Evolutionary conservation across 2,888 invertebrate genomes (phyloP), one percentile per base, ranked within the genome.

Genomic region (Adineta ricciae): DNA sequence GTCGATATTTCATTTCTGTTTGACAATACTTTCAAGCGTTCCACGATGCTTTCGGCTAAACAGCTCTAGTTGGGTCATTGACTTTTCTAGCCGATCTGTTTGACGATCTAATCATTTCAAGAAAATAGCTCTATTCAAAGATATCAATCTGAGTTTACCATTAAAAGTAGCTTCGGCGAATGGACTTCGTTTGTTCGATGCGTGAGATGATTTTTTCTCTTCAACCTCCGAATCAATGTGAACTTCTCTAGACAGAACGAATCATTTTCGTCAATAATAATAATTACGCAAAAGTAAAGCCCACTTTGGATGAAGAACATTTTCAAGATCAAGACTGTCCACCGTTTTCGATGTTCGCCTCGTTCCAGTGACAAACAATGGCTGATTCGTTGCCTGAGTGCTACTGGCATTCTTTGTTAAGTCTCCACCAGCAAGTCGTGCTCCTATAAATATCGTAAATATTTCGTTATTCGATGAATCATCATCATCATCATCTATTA

Each of bases 271-370:
- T 52, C 7, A 52, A 2, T 46, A 21, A 21, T 21, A 52, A 52
- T n/a, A 52, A 52, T 50, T 2, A 50, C 19, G 3, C 7, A 21
- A 19, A 4, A 27, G 21, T 14, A n/a, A 16, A 32, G 1, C n/a
- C n/a, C 41, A 78, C 78, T 78, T 78, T 78, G 78, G 78, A 0
- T 38, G 38, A 24, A 14, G n/a, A 41, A 78, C 38, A 78, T 78
- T 78, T 78, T 78, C 78, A 0, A 78, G 38, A 78, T 78, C 78
- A 41, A 78, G 78, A 78, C 78, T 78, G n/a, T 78, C 78, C 14
- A 78, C n/a, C 21, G 41, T 78, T 78, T 78, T 78, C 32, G 78
- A 64, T 32, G n/a, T 27, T 9, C 64, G 64, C 32, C 64, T 0
- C 1, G 32, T 16, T 4, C 32, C 32, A 64, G 32, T 36, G 3